Evolutionary conservation across 2,113 vertebrate genomes (phyloP), one percentile per base, ranked within the genome.

Genomic region (Tinamus guttatus): DNA sequence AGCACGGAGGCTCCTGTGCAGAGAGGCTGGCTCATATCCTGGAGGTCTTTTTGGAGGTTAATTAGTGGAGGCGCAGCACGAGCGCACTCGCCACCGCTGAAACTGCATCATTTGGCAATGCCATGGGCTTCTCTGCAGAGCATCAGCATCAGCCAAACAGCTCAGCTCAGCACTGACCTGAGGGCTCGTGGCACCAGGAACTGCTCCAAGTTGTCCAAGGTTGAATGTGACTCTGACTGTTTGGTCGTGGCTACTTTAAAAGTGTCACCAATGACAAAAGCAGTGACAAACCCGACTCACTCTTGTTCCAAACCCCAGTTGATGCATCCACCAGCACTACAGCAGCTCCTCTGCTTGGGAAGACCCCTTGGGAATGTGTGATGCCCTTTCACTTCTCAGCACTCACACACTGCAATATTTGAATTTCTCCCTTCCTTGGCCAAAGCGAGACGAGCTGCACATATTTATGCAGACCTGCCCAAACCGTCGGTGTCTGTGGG

Each of bases 391-490:
- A 63, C 28, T 52, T 78, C 77, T 67, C 63, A 38, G 49, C 34
- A 62, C 69, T 93, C 82, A 78, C 40, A 64, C 36, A 45, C 47
- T 68, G 49, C 56, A 81, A 74, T 81, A 3, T 0, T 28, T 41
- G 51, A 87, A 84, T 25, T 92, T 62, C 80, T 81, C 52, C 59
- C n/a, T 84, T 65, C 24, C 58, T 84, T 15, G 80, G 67, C 13
- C 41, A 81, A 79, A 58, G 34, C 69, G 45, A 51, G 78, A 76
- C 85, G 90, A 94, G 47, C 5, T 89, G 87, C 85, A 78, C 36
- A 45, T 59, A 32, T 88, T 88, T 83, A 91, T 76, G 74, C 79
- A 74, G 78, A 67, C 59, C 81, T 19, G 38, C 43, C 70, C 49
- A 64, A 68, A 28, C 45, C 0, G 1, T 16, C 9, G 2, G 71